phyloP scores from a whole-genome alignment of 2,113 vertebrate species.

The Hypomesus transpacificus region DNA sequence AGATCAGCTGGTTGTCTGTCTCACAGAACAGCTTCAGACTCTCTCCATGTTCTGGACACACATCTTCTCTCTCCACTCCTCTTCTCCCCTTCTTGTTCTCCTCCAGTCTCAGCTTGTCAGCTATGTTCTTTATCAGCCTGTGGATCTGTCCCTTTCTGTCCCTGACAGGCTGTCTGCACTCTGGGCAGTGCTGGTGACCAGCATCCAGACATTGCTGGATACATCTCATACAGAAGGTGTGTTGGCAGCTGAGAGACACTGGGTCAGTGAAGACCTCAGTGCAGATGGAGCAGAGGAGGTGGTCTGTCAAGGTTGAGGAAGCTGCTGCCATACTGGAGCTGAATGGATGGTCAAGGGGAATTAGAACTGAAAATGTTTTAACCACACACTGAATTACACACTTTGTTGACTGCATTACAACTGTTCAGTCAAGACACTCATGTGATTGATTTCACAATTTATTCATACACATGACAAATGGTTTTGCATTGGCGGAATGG shows the following conservation, averaged over 20 bases:
- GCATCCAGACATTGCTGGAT: slow-evolving; percentile 2
- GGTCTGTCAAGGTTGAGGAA: too few species aligned
- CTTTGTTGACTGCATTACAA: too few species aligned
- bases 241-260: slow-evolving; percentile 5
- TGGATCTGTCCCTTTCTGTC: slow-evolving; percentile 32
- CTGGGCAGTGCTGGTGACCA: slow-evolving; percentile 13
- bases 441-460: too few species aligned
- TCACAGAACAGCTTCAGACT: not conserved
- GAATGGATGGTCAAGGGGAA: too few species aligned
- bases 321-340: too few species aligned
- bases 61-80: slow-evolving; percentile 11
- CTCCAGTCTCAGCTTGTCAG: slow-evolving; percentile 18
- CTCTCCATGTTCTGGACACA: slow-evolving; percentile 1
- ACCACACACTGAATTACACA: too few species aligned
- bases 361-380: too few species aligned
- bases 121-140: slow-evolving; percentile 27
- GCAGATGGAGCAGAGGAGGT: too few species aligned
- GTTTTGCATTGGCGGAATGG: too few species aligned
- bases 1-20: not conserved
- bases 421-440: too few species aligned
- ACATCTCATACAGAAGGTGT: slow-evolving; percentile 7
- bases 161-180: not conserved
- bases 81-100: slow-evolving; percentile 12
- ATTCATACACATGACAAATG: too few species aligned
- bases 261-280: too few species aligned